Evolutionary conservation across 2,888 invertebrate genomes (phyloP), one percentile per base, ranked within the genome.

Genomic region (Pomacea canaliculata): DNA sequence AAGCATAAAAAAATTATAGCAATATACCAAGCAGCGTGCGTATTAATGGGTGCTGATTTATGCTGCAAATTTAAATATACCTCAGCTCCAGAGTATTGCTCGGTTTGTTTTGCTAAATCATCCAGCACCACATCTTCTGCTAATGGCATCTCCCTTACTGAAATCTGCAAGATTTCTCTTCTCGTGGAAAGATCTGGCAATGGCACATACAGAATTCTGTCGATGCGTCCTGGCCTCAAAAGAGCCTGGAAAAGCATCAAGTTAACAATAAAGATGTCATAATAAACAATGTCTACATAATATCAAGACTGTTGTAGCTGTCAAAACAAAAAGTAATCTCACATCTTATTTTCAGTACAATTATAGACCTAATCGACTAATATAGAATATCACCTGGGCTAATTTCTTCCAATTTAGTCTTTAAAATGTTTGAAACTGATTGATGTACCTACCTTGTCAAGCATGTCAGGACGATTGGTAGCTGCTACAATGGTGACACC

Each of bases 401-500:
- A 37, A 37, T 5, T 37, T 37, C 37, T 37, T 37, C 37, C 37
- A 37, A 37, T 37, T 37, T 37, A 37, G 37, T 37, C 37, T 37
- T 37, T 37, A 37, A 37, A 37, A 37, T 37, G 37, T 37, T 37
- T 37, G 37, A 37, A 37, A 37, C 37, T 37, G 37, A 37, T 37
- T 56, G 3, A 66, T 8, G 70, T 13, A 56, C 70, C 81, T 87
- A 93, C 93, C 88, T 95, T 94, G 89, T 99, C 99, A 87, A 99
- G 96, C 90, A 95, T 94, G 90, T 99, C 98, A 0, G 99, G 99
- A 49, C 99, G 93, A 91, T 99, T 99, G 1, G 99, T 99, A 0
- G 99, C 99, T 10, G 97, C 99, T 46, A 99, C 93, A 77, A 99
- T 94, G 0, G 95, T 95, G 0, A 99, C 98, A 86, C 96, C 94